Evolutionary conservation across 2,888 invertebrate genomes (phyloP).

Genomic region (Congeria kusceri): DNA sequence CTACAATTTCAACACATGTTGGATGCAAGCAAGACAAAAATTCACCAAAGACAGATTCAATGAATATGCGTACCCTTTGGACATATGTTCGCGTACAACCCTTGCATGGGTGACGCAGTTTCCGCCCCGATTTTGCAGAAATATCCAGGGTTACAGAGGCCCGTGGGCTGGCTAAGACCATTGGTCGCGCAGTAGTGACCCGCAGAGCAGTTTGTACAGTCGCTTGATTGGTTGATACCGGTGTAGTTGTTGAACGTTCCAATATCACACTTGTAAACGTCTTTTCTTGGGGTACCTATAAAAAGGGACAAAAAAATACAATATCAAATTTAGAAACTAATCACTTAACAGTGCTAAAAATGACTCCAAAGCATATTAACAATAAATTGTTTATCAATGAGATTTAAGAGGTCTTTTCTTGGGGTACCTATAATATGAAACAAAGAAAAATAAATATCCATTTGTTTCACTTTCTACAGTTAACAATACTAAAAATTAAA

Average conservation of each 20-base stretch:
- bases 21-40: no score
- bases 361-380: no score
- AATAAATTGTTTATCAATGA: no score
- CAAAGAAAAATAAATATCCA: no score
- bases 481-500: no score
- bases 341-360: no score
- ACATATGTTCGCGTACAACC: conserved; percentile 80
- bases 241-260: conserved; percentile 81
- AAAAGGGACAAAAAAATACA: no score
- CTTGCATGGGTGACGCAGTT: conserved; percentile 80
- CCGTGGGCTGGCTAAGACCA: conserved; percentile 79
- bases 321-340: no score
- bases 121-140: conserved; percentile 78
- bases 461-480: no score
- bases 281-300: conserved; percentile 69
- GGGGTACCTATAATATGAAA: conserved; percentile 69
- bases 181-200: conserved; percentile 77
- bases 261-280: conserved; percentile 75
- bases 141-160: conserved; percentile 77
- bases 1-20: no score
- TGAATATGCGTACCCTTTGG: conserved; percentile 83
- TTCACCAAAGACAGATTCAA: no score
- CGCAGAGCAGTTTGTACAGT: conserved; percentile 74
- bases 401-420: conserved; percentile 54
- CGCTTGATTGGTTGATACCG: conserved; percentile 70